Base-by-base conservation (phyloP, 2,797 vertebrate genomes). In the Syncerus caffer region DNA sequence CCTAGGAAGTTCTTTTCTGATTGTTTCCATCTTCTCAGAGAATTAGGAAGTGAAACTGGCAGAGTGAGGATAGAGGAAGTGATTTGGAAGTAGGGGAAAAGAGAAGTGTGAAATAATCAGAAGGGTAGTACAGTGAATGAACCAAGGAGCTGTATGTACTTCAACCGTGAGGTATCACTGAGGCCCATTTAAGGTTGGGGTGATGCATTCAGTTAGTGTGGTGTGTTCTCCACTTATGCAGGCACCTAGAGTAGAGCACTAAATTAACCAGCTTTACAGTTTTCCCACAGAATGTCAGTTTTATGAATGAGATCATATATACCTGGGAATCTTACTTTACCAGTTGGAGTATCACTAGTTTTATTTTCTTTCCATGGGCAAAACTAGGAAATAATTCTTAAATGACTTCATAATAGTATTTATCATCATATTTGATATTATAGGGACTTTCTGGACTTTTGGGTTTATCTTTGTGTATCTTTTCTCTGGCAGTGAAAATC, bases 401-500 rank as follows among this genome's bases (percentile, higher is more conserved):
- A 94, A 67, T 67, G 15, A 95, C 45, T 78, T 93, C 51, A 90
- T 95, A 23, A 55, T 94, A 31, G 15, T 29, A 60, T 86, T 89
- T 92, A 47, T 34, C 62, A 64, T 45, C 74, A 34, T 67, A 83
- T 62, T 83, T 94, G 47, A 53, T 79, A 50, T n/a, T 60, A 85
- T 12, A 85, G 34, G 15, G 4, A 42, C 21, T 82, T 67, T 93
- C 34, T 93, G 74, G 83, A 67, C 50, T 58, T 96, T 50, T 7
- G 38, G 21, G 87, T 78, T 67, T 83, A 60, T 17, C 86, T 53
- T 53, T 93, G 53, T 51, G 23, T 29, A 12, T 93, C 16, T 89
- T 88, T 92, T 92, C 71, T 71, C 95, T 45, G 67, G 17, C 16
- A 85, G 27, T 93, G 87, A 95, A 92, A 89, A 86, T 67, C 60